Base-by-base conservation (phyloP, 1,140 invertebrate genomes). In the Lutraria rhynchaena region DNA sequence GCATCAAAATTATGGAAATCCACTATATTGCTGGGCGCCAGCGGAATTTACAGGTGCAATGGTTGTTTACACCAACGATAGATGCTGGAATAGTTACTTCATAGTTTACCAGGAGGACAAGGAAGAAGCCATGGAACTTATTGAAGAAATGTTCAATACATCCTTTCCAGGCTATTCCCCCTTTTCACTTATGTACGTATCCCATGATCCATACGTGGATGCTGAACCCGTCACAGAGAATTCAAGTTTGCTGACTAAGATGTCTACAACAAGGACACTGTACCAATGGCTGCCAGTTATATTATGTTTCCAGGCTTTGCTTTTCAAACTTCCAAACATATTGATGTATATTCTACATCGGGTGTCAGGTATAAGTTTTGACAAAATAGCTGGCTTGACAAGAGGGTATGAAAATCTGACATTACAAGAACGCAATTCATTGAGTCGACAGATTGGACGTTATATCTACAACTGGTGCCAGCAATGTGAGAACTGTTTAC, bases 201-300 rank as follows among this genome's bases (percentile, higher is more conserved):
- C 5, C 37, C 37, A 41, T 7, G 37, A 41, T 41, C n/a, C n/a
- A n/a, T n/a, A n/a, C n/a, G n/a, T n/a, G n/a, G n/a, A n/a, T n/a
- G n/a, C n/a, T n/a, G 5, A 41, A 15, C 37, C 37, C 15, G 37
- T 7, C 15, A 15, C 37, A 5, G 37, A 41, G 15, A 15, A 41
- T 41, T 15, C 37, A 5, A 22, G n/a, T 33, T 27, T 67, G n/a
- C 5, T 17, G 3, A 24, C 0, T 7, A 67, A 46, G n/a, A 46
- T 67, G 63, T 46, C 41, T 24, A 67, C 63, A 67, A 75, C 55
- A 3, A 60, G 37, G 13, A 76, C 73, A 55, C 31, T 61, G 4
- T 77, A 77, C 33, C 75, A 77, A 51, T 77, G 60, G 60, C 27
- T 77, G 27, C 75, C 75, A 35, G 13, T 77, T 3, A 77, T 77